Base-by-base conservation (phyloP, 53 echinoderm and acorn worm genomes). In the Glandiceps talaboti region DNA sequence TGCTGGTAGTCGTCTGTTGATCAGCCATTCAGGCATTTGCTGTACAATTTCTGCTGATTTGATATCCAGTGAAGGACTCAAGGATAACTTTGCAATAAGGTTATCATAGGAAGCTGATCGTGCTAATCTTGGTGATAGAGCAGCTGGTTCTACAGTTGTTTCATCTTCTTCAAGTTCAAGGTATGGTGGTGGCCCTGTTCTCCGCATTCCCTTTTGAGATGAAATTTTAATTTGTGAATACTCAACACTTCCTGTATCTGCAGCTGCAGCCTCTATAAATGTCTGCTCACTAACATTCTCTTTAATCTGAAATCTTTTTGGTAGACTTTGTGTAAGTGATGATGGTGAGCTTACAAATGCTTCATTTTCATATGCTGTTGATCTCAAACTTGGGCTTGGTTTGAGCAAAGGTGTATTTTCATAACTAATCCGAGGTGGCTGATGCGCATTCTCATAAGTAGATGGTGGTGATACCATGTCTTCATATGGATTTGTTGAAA, bases 371-470 rank as follows among this genome's bases (percentile, higher is more conserved):
- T 45, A 45, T 20, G 64, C 64, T 6, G 64, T 45, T 20, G 20
- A 20, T 45, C 6, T 20, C 20, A 20, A 6, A 45, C 20, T 45
- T 6, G 6, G 6, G 80, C 92, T 90, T 0, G 90, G 82, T 31
- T 88, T 89, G 78, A 96, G 88, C 0, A 90, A 87, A 0, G 92
- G 90, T 0, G 92, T 87, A 84, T 92, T 92, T 83, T 92, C 97
- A 33, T 95, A 96, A 75, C 84, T 90, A 28, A 83, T 77, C 1
- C 88, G 81, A 1, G 89, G 77, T 26, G 75, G 80, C 25, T 76
- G 29, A 27, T 32, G 73, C 20, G 87, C 75, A 33, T 87, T 83
- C 32, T 87, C 64, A 45, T 45, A 45, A 12, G 64, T 12, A 45
- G 64, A 12, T 45, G 6, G 6, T 45, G 64, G 64, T 45, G 64